Percentiles rank a stretch among this genome's conserved stretches.
Evolutionary conservation across 2,113 vertebrate species (phyloP).

Genomic region (Cacatua alba): DNA sequence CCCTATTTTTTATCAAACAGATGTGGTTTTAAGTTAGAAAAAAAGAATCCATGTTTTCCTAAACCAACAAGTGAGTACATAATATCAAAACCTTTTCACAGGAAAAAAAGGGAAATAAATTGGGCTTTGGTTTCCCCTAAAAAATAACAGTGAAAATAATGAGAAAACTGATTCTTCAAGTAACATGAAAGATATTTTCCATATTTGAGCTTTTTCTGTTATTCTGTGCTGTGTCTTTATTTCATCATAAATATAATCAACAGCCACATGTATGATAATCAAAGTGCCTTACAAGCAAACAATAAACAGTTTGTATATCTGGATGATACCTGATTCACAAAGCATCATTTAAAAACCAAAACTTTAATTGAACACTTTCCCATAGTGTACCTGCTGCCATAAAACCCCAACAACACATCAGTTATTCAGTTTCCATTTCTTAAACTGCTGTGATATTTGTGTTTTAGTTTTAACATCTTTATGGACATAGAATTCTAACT

Average conservation of each 20-base stretch:
- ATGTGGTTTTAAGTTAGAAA: not conserved
- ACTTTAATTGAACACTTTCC: constrained; percentile 22
- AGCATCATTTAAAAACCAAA: constrained; percentile 3
- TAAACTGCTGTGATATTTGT: constrained; percentile 54
- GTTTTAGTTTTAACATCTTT: constrained; percentile 60
- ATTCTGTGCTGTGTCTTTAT: not conserved
- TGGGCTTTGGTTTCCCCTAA: not conserved
- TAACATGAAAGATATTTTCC: not conserved
- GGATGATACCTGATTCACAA: not conserved
- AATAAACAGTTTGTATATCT: constrained; percentile 1
- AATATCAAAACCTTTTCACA: not conserved
- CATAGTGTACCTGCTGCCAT: constrained; percentile 7
- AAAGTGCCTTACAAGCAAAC: not conserved
- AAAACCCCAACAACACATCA: constrained; percentile 40
- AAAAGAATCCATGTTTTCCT: not conserved
- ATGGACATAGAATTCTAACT: constrained; percentile 62
- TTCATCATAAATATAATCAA: not conserved
- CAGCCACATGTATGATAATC: not conserved
- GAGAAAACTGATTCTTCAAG: not conserved
- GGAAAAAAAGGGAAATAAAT: not conserved
- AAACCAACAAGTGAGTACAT: not conserved
- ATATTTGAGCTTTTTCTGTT: not conserved
- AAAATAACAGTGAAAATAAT: not conserved
- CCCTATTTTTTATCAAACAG: not conserved
- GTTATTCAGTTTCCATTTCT: constrained; percentile 63